Base-by-base conservation (phyloP, 1,140 invertebrate genomes). In the Heliconius hermathena region DNA sequence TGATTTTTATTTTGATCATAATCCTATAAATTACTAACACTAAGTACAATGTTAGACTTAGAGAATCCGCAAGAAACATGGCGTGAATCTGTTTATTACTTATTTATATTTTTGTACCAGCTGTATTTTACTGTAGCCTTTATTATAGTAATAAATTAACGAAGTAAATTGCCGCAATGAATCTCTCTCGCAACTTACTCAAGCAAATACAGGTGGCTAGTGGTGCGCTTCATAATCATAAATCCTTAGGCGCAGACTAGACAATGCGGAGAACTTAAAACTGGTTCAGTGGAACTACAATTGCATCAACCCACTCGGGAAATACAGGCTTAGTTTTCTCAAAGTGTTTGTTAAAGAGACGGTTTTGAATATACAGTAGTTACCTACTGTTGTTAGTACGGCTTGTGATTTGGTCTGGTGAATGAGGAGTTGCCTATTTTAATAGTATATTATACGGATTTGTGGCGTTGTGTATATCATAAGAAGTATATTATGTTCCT, bases 121-220 rank as follows among this genome's bases (percentile, higher is more conserved):
- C 70, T 54, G 49, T 71, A 54, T 38, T 52, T 54, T 49, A 77
- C 20, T 54, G 76, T 33, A 72, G 33, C 46, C 41, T 72, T 77
- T 77, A 77, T 77, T 77, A 77, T 77, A 77, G 66, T 72, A 77
- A 77, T 77, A 77, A 77, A 77, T 77, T 72, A 77, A 66, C 46
- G 26, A 54, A 72, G 76, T 77, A 77, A 77, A 77, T 77, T 77
- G 46, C 66, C 76, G 49, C 70, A 57, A 77, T 77, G 29, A 77
- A 77, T 77, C 76, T 77, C 76, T 54, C 76, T 77, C 76, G 76
- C 75, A 72, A 72, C 60, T 72, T 77, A 77, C 71, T 77, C 70
- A 77, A 77, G 76, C 41, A 77, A 77, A 77, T 77, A 77, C 70
- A 77, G 66, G 76, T 72, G 70, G 76, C 76, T 76, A 76, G 76